Evolutionary conservation across 1,140 invertebrate species (phyloP), one percentile per base, ranked within the genome.

Genomic region (Drosophila lowei): DNA sequence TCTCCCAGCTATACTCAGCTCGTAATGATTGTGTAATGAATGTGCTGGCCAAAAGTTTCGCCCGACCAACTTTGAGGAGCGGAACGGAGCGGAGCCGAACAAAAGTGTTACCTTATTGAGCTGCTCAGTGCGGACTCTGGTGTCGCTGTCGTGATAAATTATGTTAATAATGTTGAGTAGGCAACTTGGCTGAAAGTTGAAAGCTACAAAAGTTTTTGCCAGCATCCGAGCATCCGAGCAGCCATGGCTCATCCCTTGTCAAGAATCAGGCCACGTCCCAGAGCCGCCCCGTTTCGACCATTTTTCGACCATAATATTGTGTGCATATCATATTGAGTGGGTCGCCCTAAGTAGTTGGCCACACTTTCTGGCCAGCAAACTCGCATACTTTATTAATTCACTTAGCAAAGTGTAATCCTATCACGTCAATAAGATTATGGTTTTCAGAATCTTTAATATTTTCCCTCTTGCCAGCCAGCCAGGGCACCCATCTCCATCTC

Each of bases 401-500:
- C 86, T 90, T 90, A 90, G 86, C 78, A 81, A 90, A 90, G 86
- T 90, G 86, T 90, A 90, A 90, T 90, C 86, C 86, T 90, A 90
- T 90, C 86, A 90, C 86, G 86, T 90, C 86, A 90, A 90, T 90
- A 90, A 86, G 86, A 90, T 90, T 90, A 90, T 90, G 86, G 86
- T 86, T 88, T 86, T 88, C 55, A 88, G 83, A 86, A 86, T 86
- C 83, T 86, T 86, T 86, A 86, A 86, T 86, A 86, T 86, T 86
- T 81, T 75, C 3, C 77, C 67, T 72, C 53, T 81, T 62, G 63
- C 62, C 57, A 18, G 41, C 21, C 16, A 34, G 25, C 25, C 28
- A 28, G 28, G 41, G 13, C 25, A 48, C 18, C 8, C 42, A 25
- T 34, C 2, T 2, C 30, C 30, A 30, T 30, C 1, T 18, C 28